Evolutionary conservation across 2,797 vertebrate species (phyloP).

Genomic region (Chloroceryle amazona): DNA sequence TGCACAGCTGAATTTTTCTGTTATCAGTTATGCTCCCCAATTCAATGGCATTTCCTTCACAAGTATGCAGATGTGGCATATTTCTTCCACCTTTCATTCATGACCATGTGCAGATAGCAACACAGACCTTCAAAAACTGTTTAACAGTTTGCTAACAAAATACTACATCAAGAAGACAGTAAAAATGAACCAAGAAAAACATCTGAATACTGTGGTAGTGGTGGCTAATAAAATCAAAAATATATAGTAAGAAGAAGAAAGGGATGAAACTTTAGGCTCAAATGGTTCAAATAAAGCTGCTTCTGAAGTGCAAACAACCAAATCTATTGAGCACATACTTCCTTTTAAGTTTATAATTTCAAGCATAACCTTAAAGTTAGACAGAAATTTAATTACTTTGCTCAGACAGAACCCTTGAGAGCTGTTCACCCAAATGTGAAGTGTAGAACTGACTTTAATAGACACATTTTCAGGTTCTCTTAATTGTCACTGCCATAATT

Average conservation of each 20-base stretch:
- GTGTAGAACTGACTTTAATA: slow-evolving; percentile 49
- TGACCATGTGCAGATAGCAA: not conserved
- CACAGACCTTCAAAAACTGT: not conserved
- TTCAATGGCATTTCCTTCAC: not conserved
- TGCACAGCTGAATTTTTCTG: not conserved
- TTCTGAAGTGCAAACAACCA: not conserved
- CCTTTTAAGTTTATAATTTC: not conserved
- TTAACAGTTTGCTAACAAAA: not conserved
- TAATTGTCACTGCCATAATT: slow-evolving; percentile 51
- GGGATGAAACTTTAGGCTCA: not conserved
- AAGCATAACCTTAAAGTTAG: slow-evolving; percentile 7
- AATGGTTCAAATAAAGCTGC: not conserved
- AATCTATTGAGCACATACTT: not conserved
- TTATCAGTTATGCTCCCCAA: not conserved
- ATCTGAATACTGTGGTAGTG: not conserved
- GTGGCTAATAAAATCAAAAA: not conserved
- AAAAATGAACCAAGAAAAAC: not conserved
- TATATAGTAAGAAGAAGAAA: not conserved
- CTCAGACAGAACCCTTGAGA: slow-evolving; percentile 46
- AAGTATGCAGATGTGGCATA: not conserved
- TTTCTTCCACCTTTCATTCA: not conserved
- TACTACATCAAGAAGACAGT: not conserved
- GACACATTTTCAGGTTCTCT: slow-evolving; percentile 24
- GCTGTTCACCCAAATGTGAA: slow-evolving; percentile 63
- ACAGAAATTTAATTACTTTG: slow-evolving; percentile 46